Evolutionary conservation across 2,797 vertebrate species (phyloP).

Genomic region (Discoglossus pictus): DNA sequence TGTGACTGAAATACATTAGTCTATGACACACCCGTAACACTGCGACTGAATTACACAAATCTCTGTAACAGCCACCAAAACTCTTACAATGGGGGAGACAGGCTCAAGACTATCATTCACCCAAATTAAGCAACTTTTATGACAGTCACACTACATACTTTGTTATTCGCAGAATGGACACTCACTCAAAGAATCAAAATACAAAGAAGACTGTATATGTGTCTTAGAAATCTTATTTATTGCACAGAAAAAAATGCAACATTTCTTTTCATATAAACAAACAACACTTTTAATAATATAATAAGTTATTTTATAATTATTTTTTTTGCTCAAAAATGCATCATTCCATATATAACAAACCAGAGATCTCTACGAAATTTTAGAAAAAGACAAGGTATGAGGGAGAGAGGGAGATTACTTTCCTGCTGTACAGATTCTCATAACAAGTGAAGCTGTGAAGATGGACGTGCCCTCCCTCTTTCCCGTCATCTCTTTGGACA

Average conservation of each 20-base stretch:
- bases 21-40: too few species aligned
- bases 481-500: too few species aligned
- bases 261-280: conserved; percentile 42
- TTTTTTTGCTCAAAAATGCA: conserved; percentile 5
- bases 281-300: conserved; percentile 38
- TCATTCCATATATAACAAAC: conserved; percentile 42
- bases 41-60: too few species aligned
- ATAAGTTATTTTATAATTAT: conserved; percentile 17
- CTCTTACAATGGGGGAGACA: too few species aligned
- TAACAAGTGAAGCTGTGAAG: too few species aligned
- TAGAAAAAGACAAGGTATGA: conserved; percentile 30
- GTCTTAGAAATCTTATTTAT: conserved; percentile 47
- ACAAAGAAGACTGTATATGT: background rate
- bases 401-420: background rate
- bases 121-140: too few species aligned
- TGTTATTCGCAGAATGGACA: background rate
- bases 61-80: too few species aligned
- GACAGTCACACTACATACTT: too few species aligned
- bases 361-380: conserved; percentile 21
- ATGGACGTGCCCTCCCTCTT: too few species aligned
- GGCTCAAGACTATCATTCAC: too few species aligned
- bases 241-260: conserved; percentile 49
- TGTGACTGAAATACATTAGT: too few species aligned
- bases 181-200: background rate
- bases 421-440: too few species aligned